Conservation (phyloP, 2,113 vertebrate species). For the Oreocharis arfaki region DNA sequence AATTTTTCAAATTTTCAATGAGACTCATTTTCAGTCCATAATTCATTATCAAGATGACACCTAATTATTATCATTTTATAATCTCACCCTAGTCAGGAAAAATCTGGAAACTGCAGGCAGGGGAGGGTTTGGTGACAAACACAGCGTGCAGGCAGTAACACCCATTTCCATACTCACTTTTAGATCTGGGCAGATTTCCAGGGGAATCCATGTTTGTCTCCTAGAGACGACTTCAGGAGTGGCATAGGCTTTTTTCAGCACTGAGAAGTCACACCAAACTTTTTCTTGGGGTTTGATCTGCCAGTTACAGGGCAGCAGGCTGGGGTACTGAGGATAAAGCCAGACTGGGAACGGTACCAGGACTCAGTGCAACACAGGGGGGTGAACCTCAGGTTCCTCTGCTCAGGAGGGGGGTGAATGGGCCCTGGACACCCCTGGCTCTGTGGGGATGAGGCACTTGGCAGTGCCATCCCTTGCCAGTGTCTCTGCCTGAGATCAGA, state of each 20-base stretch:
- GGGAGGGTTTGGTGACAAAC: neutral
- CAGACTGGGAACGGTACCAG: neutral
- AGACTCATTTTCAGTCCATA: neutral
- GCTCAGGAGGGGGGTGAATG: neutral
- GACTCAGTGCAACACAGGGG: neutral
- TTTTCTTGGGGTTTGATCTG: neutral
- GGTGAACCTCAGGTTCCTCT: neutral
- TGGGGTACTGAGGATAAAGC: neutral
- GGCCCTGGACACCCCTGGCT: neutral
- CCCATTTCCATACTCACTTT: neutral
- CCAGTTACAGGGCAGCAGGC: neutral
- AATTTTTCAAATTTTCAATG: neutral
- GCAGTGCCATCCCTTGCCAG: neutral
- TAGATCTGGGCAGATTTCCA: conserved; percentile 5
- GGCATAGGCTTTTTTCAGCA: neutral
- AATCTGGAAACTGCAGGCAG: neutral
- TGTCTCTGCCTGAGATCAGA: neutral
- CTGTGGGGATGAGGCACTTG: neutral
- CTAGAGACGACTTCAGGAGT: neutral
- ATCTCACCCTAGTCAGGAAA: neutral
- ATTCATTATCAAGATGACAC: neutral
- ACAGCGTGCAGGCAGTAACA: neutral
- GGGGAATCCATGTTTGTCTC: neutral
- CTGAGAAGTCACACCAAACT: neutral
- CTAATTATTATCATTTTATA: neutral